Base-by-base conservation (phyloP, 2,888 invertebrate genomes). In the Smittia aterrima region DNA sequence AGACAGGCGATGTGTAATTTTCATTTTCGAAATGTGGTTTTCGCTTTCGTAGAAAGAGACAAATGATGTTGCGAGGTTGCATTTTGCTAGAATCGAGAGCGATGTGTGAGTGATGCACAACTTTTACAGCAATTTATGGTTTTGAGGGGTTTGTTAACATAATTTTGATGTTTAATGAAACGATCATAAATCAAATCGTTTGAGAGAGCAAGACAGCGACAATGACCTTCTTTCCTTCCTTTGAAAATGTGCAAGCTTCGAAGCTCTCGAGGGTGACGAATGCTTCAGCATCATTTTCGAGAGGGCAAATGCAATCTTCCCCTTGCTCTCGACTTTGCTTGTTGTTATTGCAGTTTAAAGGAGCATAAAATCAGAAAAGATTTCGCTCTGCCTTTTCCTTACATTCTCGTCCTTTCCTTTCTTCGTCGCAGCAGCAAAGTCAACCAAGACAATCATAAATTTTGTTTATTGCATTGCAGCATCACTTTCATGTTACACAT, bases 101-200 rank as follows among this genome's bases (percentile, higher is more conserved):
- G 27, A 27, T 64, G 64, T 64, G 25, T 64, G 64, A 27, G 27
- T 64, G 64, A 64, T 64, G 64, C 27, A 27, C n/a, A 24, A 64
- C 27, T 27, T 64, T 64, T 64, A 27, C 27, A 64, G 64, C 25
- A 64, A 64, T 64, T 64, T 27, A 64, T 64, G 64, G 25, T 64
- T 13, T 27, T 64, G 64, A 64, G 64, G 64, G 64, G 64, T 64
- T 64, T 64, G 64, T 64, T 58, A 64, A 64, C 64, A 64, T 64
- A 64, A 64, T 27, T 27, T 64, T 64, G 64, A 64, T 64, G 64
- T 64, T 64, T 64, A 64, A 64, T 64, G 64, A 64, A 64, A 64
- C 64, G 64, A 64, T 64, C 64, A 64, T 64, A 64, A 64, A 64
- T 64, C 64, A 64, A 64, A 64, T 64, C 64, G 64, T 64, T 64